These are phyloP conservation scores for Saguinus midas DNA, from an alignment of 2,113 vertebrate species.

Conservation along the genomic window DNA sequence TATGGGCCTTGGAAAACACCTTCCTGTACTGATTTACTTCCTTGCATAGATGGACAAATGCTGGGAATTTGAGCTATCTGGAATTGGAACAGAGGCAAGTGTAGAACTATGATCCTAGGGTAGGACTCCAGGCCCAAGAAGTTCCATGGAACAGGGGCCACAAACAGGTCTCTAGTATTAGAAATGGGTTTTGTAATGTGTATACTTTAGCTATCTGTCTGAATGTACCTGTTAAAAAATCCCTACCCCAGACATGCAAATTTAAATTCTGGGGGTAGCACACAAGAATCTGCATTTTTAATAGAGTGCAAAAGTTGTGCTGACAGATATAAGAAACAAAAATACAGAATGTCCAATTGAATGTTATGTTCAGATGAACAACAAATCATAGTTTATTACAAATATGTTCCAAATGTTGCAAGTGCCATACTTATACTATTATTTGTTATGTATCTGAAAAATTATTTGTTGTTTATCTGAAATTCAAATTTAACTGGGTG, in stretches of 20 bases:
- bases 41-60: background rate
- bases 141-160: background rate
- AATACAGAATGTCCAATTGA: background rate
- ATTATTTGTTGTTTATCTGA: background rate
- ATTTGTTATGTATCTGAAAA: background rate
- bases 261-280: background rate
- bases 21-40: background rate
- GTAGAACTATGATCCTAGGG: background rate
- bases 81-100: background rate
- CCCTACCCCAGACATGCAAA: background rate
- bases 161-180: background rate
- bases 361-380: background rate
- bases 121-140: background rate
- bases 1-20: background rate
- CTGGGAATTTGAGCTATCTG: background rate
- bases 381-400: background rate
- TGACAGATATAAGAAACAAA: slow-evolving; percentile 17
- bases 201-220: background rate
- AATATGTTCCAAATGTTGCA: background rate
- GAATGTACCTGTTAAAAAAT: slow-evolving; percentile 1
- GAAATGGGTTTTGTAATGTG: background rate
- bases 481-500: background rate
- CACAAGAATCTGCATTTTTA: background rate
- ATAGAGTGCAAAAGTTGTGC: background rate
- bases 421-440: background rate